Conservation (phyloP, 2,797 vertebrate species). For the Silurus lanzhouensis region DNA sequence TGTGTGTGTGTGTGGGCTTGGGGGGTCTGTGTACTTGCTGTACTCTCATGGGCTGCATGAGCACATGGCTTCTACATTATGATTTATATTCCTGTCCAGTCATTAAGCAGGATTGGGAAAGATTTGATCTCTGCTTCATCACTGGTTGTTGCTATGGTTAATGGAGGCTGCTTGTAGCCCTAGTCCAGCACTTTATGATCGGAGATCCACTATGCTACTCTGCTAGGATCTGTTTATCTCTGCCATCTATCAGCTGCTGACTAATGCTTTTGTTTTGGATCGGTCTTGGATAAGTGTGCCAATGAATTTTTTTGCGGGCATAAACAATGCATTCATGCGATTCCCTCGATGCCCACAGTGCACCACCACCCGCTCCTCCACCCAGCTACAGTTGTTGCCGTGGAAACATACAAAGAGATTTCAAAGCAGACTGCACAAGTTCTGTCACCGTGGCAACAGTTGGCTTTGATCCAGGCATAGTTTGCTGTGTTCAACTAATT, state of each 20-base stretch:
- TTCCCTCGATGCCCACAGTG: slow-evolving; percentile 43
- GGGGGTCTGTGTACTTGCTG: slow-evolving; percentile 31
- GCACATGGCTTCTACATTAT: slow-evolving; percentile 34
- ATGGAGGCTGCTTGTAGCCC: slow-evolving; percentile 20
- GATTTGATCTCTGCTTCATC: slow-evolving; percentile 22
- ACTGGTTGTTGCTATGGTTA: slow-evolving; percentile 42
- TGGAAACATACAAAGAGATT: slow-evolving; percentile 83
- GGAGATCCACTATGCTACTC: slow-evolving; percentile 32
- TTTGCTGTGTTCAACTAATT: slow-evolving; percentile 48
- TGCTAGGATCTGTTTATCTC: slow-evolving; percentile 22
- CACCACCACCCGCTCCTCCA: slow-evolving; percentile 56
- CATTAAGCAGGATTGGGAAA: slow-evolving; percentile 17
- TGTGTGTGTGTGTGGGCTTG: neutral
- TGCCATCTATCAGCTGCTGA: slow-evolving; percentile 61
- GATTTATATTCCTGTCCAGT: slow-evolving; percentile 40
- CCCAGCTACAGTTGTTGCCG: slow-evolving; percentile 77
- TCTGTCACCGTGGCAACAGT: slow-evolving; percentile 79
- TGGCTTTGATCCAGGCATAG: slow-evolving; percentile 73
- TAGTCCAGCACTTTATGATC: slow-evolving; percentile 19
- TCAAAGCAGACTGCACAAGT: slow-evolving; percentile 69
- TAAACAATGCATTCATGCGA: slow-evolving; percentile 64
- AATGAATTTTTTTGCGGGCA: slow-evolving; percentile 60
- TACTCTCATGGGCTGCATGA: slow-evolving; percentile 36
- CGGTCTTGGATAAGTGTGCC: slow-evolving; percentile 64
- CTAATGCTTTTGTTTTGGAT: slow-evolving; percentile 69